Percentiles rank a stretch among this genome's conserved stretches.
Conservation (phyloP, 2,888 invertebrate species). For the Melinaea menophilus region DNA sequence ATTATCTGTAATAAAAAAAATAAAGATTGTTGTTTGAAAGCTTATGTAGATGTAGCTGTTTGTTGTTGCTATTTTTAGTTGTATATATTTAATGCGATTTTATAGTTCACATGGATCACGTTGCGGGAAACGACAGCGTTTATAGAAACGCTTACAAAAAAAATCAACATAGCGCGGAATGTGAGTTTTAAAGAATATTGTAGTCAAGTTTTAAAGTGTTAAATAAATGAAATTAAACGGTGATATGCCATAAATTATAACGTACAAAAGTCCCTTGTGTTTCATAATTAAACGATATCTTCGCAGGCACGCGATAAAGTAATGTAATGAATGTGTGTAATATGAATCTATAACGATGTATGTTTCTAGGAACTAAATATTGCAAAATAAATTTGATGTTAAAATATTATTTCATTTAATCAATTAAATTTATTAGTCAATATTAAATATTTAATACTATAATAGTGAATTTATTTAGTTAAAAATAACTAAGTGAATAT, state of each 20-base stretch:
- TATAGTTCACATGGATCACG: too few species aligned
- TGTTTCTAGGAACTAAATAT: background rate
- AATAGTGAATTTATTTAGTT: background rate
- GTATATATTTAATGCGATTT: too few species aligned
- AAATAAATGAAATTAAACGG: background rate
- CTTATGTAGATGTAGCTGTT: too few species aligned
- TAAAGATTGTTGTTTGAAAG: too few species aligned
- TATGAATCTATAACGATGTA: background rate
- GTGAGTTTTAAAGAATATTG: too few species aligned
- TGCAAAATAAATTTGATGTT: background rate
- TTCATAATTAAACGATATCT: background rate
- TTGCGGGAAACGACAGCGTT: too few species aligned
- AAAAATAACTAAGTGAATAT: background rate
- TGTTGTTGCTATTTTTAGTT: too few species aligned
- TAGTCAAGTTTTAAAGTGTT: background rate
- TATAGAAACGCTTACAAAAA: too few species aligned
- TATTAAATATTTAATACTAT: background rate
- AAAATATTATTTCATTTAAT: too few species aligned
- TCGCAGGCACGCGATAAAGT: conserved; percentile 3
- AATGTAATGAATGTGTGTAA: background rate
- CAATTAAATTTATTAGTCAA: too few species aligned
- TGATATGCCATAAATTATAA: background rate
- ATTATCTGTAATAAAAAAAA: too few species aligned
- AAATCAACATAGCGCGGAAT: too few species aligned
- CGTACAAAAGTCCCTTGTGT: background rate